Evolutionary conservation across 2,113 vertebrate species (phyloP), one percentile per base, ranked within the genome.

Genomic region (Misgurnus anguillicaudatus): DNA sequence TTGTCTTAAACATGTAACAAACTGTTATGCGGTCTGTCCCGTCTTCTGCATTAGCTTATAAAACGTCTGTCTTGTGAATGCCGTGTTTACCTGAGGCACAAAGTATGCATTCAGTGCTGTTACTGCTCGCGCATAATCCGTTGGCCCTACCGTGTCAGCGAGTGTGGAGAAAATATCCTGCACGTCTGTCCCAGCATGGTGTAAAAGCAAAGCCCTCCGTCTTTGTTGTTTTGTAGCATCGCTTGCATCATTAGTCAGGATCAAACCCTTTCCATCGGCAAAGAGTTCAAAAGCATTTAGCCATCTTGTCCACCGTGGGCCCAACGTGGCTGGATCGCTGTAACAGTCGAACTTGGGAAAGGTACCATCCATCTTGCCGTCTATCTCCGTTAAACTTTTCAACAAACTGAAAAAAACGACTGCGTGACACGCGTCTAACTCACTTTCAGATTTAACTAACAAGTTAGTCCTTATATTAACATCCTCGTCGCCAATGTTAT

Each of bases 11-110:
- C 9, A 45, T 70, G 11, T 31, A 31, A 8, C 36, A 61, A 79
- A 76, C 9, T 77, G 80, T 42, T 76, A 71, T 4, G 79, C 71
- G 11, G 64, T 84, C 71, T 82, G 66, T 21, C 51, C 77, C 11
- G 7, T 31, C 17, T 55, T 55, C 51, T 55, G 51, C 51, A 5
- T n/a, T 17, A 55, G 51, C 16, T 55, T 16, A 55, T 55, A 55
- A 55, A 55, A 55, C 6, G 14, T n/a, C 51, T 55, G 3, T 55
- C 51, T 55, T n/a, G 51, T 3, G 17, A 55, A 55, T 6, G 51
- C 14, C 4, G 7, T 39, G 4, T 64, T 64, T 64, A 41, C 36
- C 36, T 64, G 62, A 41, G 62, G 62, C 62, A 64, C 16, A 39
- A 64, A 64, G 62, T 64, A 41, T 64, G 36, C 7, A 0, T 64